Evolutionary conservation across 2,113 vertebrate genomes (phyloP).

Genomic region (Cephalopholis sonnerati): DNA sequence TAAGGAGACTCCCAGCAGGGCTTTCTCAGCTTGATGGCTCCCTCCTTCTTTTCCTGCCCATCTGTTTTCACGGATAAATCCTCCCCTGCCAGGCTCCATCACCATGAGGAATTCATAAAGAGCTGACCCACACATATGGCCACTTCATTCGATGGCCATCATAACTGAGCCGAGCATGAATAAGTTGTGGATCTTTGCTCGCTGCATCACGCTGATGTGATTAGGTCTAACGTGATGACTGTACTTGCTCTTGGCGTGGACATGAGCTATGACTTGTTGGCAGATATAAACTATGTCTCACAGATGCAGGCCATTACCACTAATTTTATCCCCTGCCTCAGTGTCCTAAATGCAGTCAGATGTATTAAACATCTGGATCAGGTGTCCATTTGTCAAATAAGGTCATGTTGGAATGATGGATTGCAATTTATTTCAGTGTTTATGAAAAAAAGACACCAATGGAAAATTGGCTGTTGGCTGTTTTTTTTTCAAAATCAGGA

Average conservation of each 20-base stretch:
- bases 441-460: background rate
- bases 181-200: constrained; percentile 51
- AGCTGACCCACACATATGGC: constrained; percentile 78
- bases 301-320: constrained; percentile 1
- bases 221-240: constrained; percentile 29
- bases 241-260: constrained; percentile 28
- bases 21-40: constrained; percentile 76
- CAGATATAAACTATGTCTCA: constrained; percentile 7
- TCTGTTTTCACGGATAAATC: constrained; percentile 77
- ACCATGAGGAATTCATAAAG: constrained; percentile 70
- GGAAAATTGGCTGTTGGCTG: background rate
- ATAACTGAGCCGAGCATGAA: constrained; percentile 48
- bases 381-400: background rate
- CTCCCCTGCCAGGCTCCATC: constrained; percentile 66
- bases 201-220: constrained; percentile 41
- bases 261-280: background rate
- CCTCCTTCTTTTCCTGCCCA: constrained; percentile 76
- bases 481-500: too few species aligned
- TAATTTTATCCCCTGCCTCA: background rate
- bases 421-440: background rate
- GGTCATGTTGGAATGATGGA: background rate
- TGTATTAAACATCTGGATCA: background rate
- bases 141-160: constrained; percentile 65
- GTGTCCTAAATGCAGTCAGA: background rate
- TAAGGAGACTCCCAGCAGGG: constrained; percentile 70